Evolutionary conservation across 2,888 invertebrate genomes (phyloP).

Genomic region (Tinea pellionella): DNA sequence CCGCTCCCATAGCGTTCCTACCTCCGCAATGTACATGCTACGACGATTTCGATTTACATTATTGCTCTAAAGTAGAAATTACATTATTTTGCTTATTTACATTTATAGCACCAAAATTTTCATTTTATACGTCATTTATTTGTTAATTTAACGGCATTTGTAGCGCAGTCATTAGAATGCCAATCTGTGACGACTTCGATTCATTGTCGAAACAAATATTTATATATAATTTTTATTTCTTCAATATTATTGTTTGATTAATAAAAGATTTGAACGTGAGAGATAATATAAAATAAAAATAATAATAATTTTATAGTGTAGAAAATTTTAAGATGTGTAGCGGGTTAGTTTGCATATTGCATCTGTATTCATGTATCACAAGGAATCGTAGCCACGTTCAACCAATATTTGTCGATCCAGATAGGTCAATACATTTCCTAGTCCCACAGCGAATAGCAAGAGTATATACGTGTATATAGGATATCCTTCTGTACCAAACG

Average conservation of each 20-base stretch:
- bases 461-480: not conserved
- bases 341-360: not conserved
- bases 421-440: constrained; percentile 13
- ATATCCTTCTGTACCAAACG: not conserved
- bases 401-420: constrained; percentile 40
- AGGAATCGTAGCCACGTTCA: constrained; percentile 39
- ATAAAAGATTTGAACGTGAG: no score
- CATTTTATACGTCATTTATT: no score
- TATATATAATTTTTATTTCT: no score
- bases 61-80: not conserved
- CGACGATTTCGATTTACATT: constrained; percentile 3
- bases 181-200: no score
- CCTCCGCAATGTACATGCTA: not conserved
- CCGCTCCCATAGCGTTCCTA: not conserved
- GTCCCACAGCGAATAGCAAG: not conserved
- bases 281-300: no score
- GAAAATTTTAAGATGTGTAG: not conserved
- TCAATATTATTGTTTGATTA: no score
- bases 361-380: not conserved
- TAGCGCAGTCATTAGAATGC: no score
- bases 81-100: no score
- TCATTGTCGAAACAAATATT: no score
- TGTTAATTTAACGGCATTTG: no score
- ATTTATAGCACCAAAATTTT: no score
- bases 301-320: no score